These are phyloP conservation scores for Zaprionus obscuricornis DNA, from an alignment of 2,888 invertebrate species.

Conservation along the genomic window DNA sequence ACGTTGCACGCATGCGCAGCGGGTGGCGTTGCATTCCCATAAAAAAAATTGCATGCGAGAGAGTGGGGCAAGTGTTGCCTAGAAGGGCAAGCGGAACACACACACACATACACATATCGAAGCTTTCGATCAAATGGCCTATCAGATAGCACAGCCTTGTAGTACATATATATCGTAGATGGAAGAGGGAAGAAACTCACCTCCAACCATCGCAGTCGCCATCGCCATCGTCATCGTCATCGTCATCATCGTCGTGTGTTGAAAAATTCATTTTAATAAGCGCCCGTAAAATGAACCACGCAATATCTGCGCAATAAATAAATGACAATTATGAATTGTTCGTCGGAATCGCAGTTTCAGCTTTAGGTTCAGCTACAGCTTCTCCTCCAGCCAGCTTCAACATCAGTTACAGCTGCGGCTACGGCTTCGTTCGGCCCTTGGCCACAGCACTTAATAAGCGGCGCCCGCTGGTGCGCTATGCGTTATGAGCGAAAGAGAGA, in stretches of 20 bases:
- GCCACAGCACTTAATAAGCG: slow-evolving; percentile 27
- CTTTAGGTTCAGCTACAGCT: slow-evolving; percentile 10
- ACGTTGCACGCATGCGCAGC: slow-evolving; percentile 67
- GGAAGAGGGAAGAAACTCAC: not conserved
- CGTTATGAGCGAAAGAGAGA: slow-evolving; percentile 18
- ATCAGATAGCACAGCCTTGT: slow-evolving; percentile 72
- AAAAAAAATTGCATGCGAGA: slow-evolving; percentile 35
- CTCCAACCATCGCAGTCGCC: too few species aligned
- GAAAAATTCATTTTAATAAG: slow-evolving; percentile 82
- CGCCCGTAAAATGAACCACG: slow-evolving; percentile 80
- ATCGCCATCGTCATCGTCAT: too few species aligned
- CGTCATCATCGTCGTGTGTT: slow-evolving; percentile 63
- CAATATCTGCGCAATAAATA: slow-evolving; percentile 81
- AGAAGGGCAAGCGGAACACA: slow-evolving; percentile 21
- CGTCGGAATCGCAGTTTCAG: slow-evolving; percentile 22
- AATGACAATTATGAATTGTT: slow-evolving; percentile 83
- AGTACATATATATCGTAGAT: too few species aligned
- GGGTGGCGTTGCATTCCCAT: slow-evolving; percentile 65
- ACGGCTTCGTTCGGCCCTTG: slow-evolving; percentile 38
- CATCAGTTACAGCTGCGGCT: slow-evolving; percentile 12
- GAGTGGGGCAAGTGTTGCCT: not conserved
- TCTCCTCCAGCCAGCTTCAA: not conserved
- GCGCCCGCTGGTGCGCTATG: slow-evolving; percentile 67
- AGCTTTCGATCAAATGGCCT: slow-evolving; percentile 82
- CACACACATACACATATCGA: slow-evolving; percentile 75